Evolutionary conservation across 2,888 invertebrate species (phyloP).

Genomic region (Trilocha varians): DNA sequence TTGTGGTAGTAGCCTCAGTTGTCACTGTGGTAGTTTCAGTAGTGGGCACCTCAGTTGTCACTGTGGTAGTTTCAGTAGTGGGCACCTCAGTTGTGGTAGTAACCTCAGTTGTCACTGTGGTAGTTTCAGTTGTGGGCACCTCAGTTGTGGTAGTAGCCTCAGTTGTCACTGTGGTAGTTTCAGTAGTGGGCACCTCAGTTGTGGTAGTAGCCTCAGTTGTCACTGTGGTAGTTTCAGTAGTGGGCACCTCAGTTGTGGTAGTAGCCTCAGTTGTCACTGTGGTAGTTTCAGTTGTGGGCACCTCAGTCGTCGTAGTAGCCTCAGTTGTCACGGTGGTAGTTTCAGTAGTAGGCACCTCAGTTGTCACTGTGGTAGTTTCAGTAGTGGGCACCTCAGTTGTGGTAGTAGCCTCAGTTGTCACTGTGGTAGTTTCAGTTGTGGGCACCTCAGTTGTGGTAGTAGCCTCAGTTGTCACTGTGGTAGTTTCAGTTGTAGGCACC

Average conservation of each 20-base stretch:
- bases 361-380: neutral
- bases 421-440: neutral
- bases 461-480: no score
- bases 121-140: no score
- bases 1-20: conserved; percentile 4
- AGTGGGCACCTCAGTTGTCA: neutral
- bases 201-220: neutral
- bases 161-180: neutral
- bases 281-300: neutral
- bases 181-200: neutral
- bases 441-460: neutral
- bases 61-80: neutral
- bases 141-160: neutral
- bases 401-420: neutral
- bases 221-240: neutral
- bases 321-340: neutral
- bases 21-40: neutral
- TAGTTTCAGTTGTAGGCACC: no score
- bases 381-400: conserved; percentile 2
- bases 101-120: no score
- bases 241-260: neutral
- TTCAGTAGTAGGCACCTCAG: neutral
- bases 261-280: conserved; percentile 3
- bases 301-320: conserved; percentile 1
- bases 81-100: neutral